phyloP scores from a whole-genome alignment of 35 echinoderm and acorn worm species.

The Apostichopus californicus region DNA sequence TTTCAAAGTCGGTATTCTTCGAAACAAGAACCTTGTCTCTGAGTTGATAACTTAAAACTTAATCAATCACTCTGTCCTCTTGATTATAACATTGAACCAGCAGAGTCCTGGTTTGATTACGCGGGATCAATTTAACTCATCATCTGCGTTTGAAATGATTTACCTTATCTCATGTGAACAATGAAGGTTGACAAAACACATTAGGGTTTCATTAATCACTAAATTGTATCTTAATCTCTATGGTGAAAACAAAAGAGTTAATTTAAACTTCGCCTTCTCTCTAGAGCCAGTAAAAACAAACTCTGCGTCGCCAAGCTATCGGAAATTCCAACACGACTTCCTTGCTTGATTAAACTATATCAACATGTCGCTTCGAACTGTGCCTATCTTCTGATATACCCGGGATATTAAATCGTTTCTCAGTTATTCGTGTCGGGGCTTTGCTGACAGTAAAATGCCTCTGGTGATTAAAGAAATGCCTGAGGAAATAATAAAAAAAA shows the following conservation, averaged over 20 bases:
- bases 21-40: neutral
- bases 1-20: neutral
- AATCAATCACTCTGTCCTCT: neutral
- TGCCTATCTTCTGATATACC: neutral
- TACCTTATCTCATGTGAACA: conserved; percentile 9
- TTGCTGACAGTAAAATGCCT: neutral
- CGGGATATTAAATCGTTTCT: neutral
- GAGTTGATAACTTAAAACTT: neutral
- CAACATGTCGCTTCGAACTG: neutral
- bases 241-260: neutral
- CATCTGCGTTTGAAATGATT: neutral
- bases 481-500: neutral
- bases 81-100: neutral
- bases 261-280: neutral
- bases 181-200: conserved; percentile 3
- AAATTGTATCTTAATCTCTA: neutral
- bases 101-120: neutral
- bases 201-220: conserved; percentile 19
- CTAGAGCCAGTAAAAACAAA: neutral
- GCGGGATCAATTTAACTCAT: neutral
- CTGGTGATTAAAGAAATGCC: neutral
- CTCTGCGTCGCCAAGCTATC: neutral
- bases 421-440: neutral
- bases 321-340: conserved; percentile 1
- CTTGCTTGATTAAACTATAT: neutral